phyloP scores from a whole-genome alignment of 2,797 vertebrate genomes.

The Oreochromis mossambicus region DNA sequence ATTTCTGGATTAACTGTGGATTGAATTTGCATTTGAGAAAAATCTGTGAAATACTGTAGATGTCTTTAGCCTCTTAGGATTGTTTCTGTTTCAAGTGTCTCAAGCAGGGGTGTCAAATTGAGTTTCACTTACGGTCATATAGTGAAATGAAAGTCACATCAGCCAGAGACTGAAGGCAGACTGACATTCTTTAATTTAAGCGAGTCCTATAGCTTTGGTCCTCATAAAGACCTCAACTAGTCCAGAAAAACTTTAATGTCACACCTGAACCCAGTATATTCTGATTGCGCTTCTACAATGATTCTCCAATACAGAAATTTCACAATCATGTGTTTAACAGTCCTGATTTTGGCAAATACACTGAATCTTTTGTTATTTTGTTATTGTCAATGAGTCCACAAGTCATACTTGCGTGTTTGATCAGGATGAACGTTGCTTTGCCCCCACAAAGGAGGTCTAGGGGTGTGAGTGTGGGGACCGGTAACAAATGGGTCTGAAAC shows the following conservation, averaged over 20 bases:
- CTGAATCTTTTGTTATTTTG: neutral
- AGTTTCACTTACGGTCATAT: neutral
- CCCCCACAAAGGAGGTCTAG: too few species aligned
- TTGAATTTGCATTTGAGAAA: neutral
- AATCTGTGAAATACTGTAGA: neutral
- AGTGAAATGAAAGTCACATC: neutral
- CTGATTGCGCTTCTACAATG: neutral
- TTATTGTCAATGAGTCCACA: neutral
- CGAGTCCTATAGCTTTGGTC: neutral
- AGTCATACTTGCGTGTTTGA: neutral
- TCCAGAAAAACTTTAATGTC: neutral
- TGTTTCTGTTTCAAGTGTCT: neutral
- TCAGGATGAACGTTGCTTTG: neutral
- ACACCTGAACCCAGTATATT: neutral
- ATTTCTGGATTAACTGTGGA: neutral
- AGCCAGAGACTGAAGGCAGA: neutral
- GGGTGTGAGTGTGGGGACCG: too few species aligned
- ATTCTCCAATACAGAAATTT: neutral
- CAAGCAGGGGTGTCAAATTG: neutral
- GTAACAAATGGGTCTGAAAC: too few species aligned
- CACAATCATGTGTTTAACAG: neutral
- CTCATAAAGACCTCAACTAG: neutral
- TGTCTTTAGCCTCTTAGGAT: neutral
- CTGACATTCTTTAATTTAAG: neutral
- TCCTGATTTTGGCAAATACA: neutral